These are phyloP conservation scores for Argyrosomus japonicus DNA, from an alignment of 2,113 vertebrate genomes.

Conservation along the genomic window DNA sequence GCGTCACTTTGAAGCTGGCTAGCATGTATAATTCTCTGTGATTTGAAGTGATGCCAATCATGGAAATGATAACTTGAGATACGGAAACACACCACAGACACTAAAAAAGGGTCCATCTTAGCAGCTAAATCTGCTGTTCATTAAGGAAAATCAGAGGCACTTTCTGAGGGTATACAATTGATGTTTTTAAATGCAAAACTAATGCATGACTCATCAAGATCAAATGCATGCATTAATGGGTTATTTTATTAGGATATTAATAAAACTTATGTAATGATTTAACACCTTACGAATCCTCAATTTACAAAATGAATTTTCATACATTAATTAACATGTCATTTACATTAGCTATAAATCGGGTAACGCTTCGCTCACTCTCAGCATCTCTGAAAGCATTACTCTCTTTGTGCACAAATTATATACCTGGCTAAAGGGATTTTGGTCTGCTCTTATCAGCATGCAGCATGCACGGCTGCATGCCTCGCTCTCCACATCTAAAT, in stretches of 20 bases:
- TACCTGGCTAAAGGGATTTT: constrained; percentile 37
- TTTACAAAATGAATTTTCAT: constrained; percentile 3
- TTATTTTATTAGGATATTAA: constrained; percentile 7
- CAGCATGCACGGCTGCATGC: constrained; percentile 16
- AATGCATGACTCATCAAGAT: constrained; percentile 32
- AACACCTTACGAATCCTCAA: constrained; percentile 16
- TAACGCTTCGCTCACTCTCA: not conserved
- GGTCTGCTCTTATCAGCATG: constrained; percentile 36
- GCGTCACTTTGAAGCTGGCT: constrained; percentile 74
- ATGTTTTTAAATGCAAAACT: constrained; percentile 25
- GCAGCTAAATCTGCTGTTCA: constrained; percentile 32
- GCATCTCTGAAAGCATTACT: not conserved
- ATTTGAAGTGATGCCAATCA: constrained; percentile 72
- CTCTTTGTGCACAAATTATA: constrained; percentile 23
- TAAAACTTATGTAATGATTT: constrained; percentile 18
- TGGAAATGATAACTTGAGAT: constrained; percentile 60
- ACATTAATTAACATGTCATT: constrained; percentile 16
- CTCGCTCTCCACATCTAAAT: constrained; percentile 15
- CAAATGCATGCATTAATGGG: constrained; percentile 8
- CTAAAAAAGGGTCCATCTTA: constrained; percentile 36
- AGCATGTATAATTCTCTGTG: constrained; percentile 79
- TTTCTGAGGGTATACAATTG: constrained; percentile 9
- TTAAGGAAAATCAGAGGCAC: constrained; percentile 32
- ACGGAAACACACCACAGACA: constrained; percentile 40
- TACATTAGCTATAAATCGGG: constrained; percentile 22